Conservation (phyloP, 2,888 invertebrate species). For the Agrotis ipsilon region DNA sequence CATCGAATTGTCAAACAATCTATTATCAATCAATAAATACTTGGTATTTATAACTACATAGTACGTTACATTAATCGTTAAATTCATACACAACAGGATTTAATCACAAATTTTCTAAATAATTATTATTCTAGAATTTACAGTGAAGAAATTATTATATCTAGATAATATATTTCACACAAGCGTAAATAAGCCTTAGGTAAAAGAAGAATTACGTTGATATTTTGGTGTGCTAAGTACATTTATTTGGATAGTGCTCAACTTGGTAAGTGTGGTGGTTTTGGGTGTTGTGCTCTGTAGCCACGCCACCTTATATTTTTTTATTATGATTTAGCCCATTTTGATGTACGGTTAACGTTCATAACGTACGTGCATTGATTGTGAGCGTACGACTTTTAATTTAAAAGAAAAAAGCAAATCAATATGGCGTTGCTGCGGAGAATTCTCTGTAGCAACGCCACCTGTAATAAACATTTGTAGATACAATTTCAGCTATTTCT, state of each 20-base stretch:
- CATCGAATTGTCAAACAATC: constrained; percentile 53
- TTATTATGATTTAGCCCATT: no score
- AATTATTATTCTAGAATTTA: neutral
- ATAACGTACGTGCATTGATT: no score
- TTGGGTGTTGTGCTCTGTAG: no score
- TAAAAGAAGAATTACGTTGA: neutral
- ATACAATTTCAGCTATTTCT: no score
- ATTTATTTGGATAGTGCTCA: constrained; percentile 11
- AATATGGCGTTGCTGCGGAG: no score
- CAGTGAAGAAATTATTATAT: neutral
- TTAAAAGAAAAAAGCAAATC: no score
- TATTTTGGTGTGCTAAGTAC: neutral
- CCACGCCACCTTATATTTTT: no score
- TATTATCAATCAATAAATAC: constrained; percentile 57
- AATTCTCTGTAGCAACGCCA: no score
- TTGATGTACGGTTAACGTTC: no score
- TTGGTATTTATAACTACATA: constrained; percentile 54
- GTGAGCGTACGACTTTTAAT: no score
- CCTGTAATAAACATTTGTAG: no score
- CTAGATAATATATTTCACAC: neutral
- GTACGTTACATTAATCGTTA: constrained; percentile 29
- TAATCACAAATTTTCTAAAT: constrained; percentile 30
- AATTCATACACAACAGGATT: constrained; percentile 36
- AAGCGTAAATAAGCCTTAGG: neutral
- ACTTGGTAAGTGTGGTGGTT: neutral